Conservation (phyloP, 2,113 vertebrate genomes). For the Boleophthalmus pectinirostris region DNA sequence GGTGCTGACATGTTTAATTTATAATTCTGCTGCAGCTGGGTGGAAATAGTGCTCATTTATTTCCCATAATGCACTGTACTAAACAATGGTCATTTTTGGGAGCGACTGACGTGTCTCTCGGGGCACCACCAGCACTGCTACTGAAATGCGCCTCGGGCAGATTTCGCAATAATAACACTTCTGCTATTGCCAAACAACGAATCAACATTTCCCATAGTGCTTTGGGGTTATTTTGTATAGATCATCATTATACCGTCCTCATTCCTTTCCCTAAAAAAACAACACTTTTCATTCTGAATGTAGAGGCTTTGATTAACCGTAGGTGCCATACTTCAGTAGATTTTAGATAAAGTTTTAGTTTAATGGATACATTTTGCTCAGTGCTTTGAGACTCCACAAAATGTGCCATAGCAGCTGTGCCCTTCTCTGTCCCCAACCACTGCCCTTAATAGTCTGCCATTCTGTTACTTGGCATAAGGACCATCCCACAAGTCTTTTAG, state of each 20-base stretch:
- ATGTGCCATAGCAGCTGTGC: constrained; percentile 12
- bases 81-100: constrained; percentile 37
- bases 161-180: constrained; percentile 38
- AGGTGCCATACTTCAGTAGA: neutral
- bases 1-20: constrained; percentile 4
- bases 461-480: constrained; percentile 47
- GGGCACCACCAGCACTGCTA: constrained; percentile 15
- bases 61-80: constrained; percentile 11
- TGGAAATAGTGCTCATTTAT: constrained; percentile 9
- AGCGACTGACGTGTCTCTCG: constrained; percentile 11
- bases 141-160: constrained; percentile 31
- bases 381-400: neutral
- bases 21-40: constrained; percentile 7
- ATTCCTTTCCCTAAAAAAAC: constrained; percentile 27
- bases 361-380: neutral
- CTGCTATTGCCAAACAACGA: constrained; percentile 17
- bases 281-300: constrained; percentile 33
- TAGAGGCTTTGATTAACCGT: constrained; percentile 24
- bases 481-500: constrained; percentile 30
- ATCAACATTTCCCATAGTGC: constrained; percentile 27
- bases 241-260: constrained; percentile 35
- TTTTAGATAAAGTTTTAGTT: constrained; percentile 25
- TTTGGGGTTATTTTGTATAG: constrained; percentile 33
- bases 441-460: constrained; percentile 45
- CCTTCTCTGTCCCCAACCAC: constrained; percentile 16